These are phyloP conservation scores for Parazoanthus darwini DNA, from an alignment of 92 coral and sea anemone genomes.

Conservation along the genomic window DNA sequence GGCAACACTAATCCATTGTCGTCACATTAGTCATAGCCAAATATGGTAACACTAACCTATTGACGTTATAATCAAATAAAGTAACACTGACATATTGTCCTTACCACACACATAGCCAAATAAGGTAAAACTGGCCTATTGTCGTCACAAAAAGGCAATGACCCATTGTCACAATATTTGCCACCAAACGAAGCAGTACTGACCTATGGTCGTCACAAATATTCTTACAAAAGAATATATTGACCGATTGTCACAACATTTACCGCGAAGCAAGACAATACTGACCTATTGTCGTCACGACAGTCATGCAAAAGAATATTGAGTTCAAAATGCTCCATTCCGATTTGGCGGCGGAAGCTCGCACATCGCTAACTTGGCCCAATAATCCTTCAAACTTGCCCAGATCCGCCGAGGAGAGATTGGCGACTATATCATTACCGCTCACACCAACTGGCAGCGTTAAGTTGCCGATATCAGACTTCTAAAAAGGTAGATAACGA, in stretches of 20 bases:
- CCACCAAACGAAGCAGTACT: not conserved
- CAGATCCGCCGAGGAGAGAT: conserved; percentile 69
- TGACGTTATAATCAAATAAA: not conserved
- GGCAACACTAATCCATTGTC: not conserved
- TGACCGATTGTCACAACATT: not conserved
- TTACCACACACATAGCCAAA: not conserved
- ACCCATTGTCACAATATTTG: not conserved
- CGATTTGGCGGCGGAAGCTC: conserved; percentile 62
- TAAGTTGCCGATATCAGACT: conserved; percentile 56
- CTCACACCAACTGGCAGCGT: conserved; percentile 42
- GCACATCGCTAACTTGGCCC: conserved; percentile 50
- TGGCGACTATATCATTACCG: conserved; percentile 56
- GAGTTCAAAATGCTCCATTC: conserved; percentile 81
- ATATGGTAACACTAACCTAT: not conserved
- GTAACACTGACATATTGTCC: not conserved
- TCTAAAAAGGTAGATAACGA: conserved; percentile 33
- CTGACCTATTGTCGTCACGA: conserved; percentile 85
- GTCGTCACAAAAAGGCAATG: not conserved
- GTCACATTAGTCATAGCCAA: not conserved
- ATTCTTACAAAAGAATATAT: no score
- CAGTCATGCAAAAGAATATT: conserved; percentile 85
- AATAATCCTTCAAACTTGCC: conserved; percentile 59
- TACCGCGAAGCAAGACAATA: not conserved
- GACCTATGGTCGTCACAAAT: not conserved
- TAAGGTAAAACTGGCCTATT: not conserved